phyloP scores from a whole-genome alignment of 2,888 invertebrate species.

The Alcis repandata region DNA sequence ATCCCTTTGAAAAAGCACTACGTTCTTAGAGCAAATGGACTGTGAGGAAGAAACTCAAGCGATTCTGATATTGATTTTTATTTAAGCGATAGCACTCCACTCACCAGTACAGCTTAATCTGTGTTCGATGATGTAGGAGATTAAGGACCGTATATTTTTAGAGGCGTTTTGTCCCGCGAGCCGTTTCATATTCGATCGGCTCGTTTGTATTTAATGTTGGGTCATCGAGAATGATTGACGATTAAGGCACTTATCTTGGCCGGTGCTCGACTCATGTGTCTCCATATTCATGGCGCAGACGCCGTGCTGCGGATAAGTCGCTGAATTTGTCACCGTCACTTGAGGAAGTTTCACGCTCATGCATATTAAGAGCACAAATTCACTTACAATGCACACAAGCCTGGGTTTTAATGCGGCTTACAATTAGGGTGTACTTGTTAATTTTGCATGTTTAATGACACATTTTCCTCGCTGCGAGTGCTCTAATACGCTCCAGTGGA shows the following conservation, averaged over 20 bases:
- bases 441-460: conserved; percentile 60
- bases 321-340: conserved; percentile 72
- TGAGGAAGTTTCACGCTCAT: conserved; percentile 73
- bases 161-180: conserved; percentile 45
- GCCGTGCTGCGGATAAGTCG: conserved; percentile 69
- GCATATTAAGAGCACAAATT: conserved; percentile 81
- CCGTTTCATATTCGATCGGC: conserved; percentile 44
- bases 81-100: conserved; percentile 70
- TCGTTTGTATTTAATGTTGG: conserved; percentile 49
- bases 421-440: conserved; percentile 64
- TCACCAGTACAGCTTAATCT: conserved; percentile 59
- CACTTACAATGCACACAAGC: conserved; percentile 74
- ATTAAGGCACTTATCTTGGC: conserved; percentile 59
- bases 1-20: conserved; percentile 81
- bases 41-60: conserved; percentile 81
- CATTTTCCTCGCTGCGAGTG: conserved; percentile 40
- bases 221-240: conserved; percentile 50
- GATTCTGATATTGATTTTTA: conserved; percentile 84
- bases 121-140: conserved; percentile 56
- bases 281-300: conserved; percentile 75
- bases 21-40: conserved; percentile 83
- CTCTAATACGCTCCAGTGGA: conserved; percentile 25
- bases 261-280: conserved; percentile 57
- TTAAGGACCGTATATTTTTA: conserved; percentile 49
- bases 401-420: conserved; percentile 66